A percentile compares a stretch with the other conserved stretches of the same genome.
These are phyloP conservation scores for Andricus curvator DNA, from an alignment of 2,888 invertebrate genomes.

Conservation along the genomic window DNA sequence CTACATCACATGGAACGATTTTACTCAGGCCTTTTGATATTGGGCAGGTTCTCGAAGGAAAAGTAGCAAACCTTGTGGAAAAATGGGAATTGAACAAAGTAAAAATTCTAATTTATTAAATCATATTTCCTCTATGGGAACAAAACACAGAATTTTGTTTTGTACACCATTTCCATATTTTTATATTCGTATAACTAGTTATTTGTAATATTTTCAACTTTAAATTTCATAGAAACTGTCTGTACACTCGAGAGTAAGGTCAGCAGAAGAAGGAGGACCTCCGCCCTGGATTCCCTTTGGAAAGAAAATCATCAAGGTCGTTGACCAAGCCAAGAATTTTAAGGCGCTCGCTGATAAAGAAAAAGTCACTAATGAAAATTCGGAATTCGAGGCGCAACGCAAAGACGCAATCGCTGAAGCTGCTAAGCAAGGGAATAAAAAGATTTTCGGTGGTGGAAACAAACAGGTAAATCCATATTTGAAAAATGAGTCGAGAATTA, in stretches of 20 bases:
- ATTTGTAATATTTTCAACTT: too few relatives aligned
- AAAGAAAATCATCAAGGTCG: constrained; percentile 83
- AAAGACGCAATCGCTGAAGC: constrained; percentile 95
- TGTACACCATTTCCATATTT: neutral
- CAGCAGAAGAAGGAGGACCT: constrained; percentile 87
- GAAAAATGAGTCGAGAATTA: constrained; percentile 15
- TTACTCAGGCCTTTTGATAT: constrained; percentile 85
- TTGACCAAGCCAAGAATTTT: constrained; percentile 83
- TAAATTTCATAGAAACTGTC: constrained; percentile 71
- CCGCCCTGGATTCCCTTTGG: constrained; percentile 97
- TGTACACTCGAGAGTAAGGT: constrained; percentile 78
- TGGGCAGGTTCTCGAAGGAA: constrained; percentile 88
- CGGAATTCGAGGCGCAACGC: constrained; percentile 93
- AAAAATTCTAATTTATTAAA: constrained; percentile 44
- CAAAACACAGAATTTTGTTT: neutral
- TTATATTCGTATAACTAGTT: too few relatives aligned
- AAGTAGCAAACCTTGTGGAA: constrained; percentile 89
- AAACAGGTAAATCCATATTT: constrained; percentile 72
- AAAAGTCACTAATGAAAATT: constrained; percentile 83
- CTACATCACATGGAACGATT: constrained; percentile 86
- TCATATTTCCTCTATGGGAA: neutral
- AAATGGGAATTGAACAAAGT: constrained; percentile 89
- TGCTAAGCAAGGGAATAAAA: constrained; percentile 82
- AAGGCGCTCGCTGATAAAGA: constrained; percentile 85
- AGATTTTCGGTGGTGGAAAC: constrained; percentile 80